These are phyloP conservation scores for Ivindomyrus marchei DNA, from an alignment of 2,113 vertebrate genomes.

Conservation along the genomic window DNA sequence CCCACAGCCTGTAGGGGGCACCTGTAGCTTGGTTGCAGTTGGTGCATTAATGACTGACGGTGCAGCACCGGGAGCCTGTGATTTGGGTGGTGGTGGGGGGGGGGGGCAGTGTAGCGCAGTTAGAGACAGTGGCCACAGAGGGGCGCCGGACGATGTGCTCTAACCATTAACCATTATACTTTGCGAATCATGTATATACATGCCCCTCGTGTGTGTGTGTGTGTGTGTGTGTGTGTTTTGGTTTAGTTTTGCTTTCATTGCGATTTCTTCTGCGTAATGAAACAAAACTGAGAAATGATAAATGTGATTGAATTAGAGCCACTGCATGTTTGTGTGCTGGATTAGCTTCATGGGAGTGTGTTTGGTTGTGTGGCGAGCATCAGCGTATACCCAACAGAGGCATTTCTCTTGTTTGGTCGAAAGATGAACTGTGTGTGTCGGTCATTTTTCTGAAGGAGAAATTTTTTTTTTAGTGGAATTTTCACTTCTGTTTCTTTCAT, in stretches of 20 bases:
- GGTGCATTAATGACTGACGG: background rate
- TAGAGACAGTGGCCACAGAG: background rate
- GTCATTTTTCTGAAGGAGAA: background rate
- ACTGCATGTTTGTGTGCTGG: background rate
- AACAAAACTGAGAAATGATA: background rate
- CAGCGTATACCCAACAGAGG: background rate
- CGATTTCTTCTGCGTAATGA: background rate
- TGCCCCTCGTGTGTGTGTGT: too few relatives aligned
- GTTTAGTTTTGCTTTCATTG: background rate
- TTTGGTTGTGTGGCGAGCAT: background rate
- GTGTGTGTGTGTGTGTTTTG: background rate
- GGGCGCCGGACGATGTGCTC: background rate
- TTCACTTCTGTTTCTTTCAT: background rate
- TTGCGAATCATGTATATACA: background rate
- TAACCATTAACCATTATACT: background rate
- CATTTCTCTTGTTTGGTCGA: background rate
- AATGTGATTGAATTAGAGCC: background rate
- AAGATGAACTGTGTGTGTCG: background rate
- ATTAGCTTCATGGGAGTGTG: too few relatives aligned
- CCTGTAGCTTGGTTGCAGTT: background rate
- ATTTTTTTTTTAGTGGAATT: background rate
- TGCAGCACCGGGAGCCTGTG: background rate
- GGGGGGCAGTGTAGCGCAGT: background rate
- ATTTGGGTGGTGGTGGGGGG: background rate
- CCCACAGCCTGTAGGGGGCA: background rate